These are phyloP conservation scores for Poecilobothrus nobilitatus DNA, from an alignment of 2,888 invertebrate genomes.

Conservation along the genomic window DNA sequence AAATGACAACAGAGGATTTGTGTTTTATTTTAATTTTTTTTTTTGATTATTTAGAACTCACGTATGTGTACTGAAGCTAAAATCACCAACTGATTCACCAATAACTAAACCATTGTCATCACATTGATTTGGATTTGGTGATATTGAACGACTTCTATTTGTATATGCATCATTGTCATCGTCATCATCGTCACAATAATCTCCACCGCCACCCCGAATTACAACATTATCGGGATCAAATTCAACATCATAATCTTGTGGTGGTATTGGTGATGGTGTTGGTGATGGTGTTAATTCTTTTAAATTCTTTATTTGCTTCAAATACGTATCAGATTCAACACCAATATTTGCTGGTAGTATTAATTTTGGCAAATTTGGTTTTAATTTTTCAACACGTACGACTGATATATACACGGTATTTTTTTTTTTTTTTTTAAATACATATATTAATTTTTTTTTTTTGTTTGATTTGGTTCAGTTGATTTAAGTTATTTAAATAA, in stretches of 20 bases:
- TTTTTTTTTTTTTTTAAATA: conserved; percentile 24
- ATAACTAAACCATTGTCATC: conserved; percentile 25
- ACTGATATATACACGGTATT: no score
- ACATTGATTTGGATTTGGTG: conserved; percentile 29
- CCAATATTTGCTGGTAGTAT: conserved; percentile 38
- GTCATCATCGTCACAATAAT: conserved; percentile 31
- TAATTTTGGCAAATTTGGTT: conserved; percentile 42
- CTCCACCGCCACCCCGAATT: conserved; percentile 31
- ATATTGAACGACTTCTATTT: conserved; percentile 31
- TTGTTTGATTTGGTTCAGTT: not conserved
- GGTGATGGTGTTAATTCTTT: conserved; percentile 32
- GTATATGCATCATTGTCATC: conserved; percentile 26
- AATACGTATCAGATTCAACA: conserved; percentile 28
- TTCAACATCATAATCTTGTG: conserved; percentile 38
- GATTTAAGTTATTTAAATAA: no score
- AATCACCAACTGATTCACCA: conserved; percentile 30
- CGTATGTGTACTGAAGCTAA: conserved; percentile 41
- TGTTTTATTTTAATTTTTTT: no score
- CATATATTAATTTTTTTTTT: not conserved
- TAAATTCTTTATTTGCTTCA: conserved; percentile 19
- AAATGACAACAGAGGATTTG: conserved; percentile 8
- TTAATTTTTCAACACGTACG: conserved; percentile 43
- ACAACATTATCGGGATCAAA: conserved; percentile 42
- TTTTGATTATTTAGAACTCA: conserved; percentile 32
- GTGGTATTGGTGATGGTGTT: conserved; percentile 39